Base-by-base conservation (phyloP, 2,113 vertebrate genomes). In the Jaculus jaculus region DNA sequence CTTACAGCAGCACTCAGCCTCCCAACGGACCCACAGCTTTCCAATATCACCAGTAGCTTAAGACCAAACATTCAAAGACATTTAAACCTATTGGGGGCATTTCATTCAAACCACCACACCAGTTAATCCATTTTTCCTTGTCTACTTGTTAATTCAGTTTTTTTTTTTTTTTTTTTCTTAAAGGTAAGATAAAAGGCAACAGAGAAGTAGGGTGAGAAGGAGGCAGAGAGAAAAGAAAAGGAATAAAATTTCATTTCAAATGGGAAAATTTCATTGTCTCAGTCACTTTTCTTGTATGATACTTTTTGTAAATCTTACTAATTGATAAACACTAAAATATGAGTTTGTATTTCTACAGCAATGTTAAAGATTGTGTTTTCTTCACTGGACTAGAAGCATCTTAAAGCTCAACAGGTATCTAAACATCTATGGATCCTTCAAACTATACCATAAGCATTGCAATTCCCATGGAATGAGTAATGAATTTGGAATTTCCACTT, bases 401-500 rank as follows among this genome's bases (percentile, higher is more conserved):
- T 74, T 69, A 23, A 68, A 4, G 28, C 85, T 92, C 66, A 95
- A 75, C 15, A 71, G 3, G 20, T 61, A 34, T 75, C 12, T 30
- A 37, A 17, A 77, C 7, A 73, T 54, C 17, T 20, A 74, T 69
- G 30, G 11, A 23, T 37, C 1, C 8, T 26, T 42, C n/a, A 42
- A 15, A 77, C 37, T 6, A 34, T n/a, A 37, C 74, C 16, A 7
- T 34, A 86, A 72, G 34, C 12, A 73, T 84, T 78, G 54, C 5
- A n/a, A n/a, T 26, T 80, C 72, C 81, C 75, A 12, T 77, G 32
- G 8, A 92, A 78, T 26, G 54, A 86, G 69, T 79, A 28, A 30
- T 90, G 80, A 84, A 74, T 39, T 66, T 42, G 73, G 17, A 51
- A 84, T 88, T 95, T 94, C 12, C 37, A 85, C 92, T 93, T 90